phyloP scores from a whole-genome alignment of 2,113 vertebrate species.

The Tautogolabrus adspersus region DNA sequence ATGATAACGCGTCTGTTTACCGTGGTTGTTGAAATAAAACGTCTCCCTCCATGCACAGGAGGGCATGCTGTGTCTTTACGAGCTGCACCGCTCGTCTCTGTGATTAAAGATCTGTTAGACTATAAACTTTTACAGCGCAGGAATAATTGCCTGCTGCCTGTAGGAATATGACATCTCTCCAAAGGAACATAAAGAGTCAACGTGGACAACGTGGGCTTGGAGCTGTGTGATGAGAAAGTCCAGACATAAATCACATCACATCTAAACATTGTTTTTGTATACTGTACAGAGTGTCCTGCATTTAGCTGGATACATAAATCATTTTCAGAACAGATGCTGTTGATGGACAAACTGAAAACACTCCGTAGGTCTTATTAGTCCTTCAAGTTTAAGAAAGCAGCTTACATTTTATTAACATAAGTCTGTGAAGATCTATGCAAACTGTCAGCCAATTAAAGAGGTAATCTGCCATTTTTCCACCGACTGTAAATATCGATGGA shows the following conservation, averaged over 20 bases:
- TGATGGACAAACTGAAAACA: no score
- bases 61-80: conserved; percentile 57
- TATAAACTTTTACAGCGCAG: conserved; percentile 75
- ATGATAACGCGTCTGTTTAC: conserved; percentile 42
- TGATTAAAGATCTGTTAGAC: conserved; percentile 68
- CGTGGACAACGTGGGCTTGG: background rate
- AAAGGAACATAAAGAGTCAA: conserved; percentile 41
- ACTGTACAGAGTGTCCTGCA: no score
- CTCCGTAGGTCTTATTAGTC: no score
- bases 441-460: no score
- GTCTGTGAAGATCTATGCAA: no score
- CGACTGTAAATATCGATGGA: no score
- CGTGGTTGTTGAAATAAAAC: conserved; percentile 56
- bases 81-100: conserved; percentile 63
- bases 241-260: conserved; percentile 36
- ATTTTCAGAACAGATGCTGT: no score
- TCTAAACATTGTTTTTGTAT: no score
- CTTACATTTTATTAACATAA: no score
- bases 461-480: no score
- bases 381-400: no score
- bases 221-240: background rate
- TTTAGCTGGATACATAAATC: no score
- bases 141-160: conserved; percentile 72
- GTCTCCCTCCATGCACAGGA: conserved; percentile 51
- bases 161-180: conserved; percentile 57